These are phyloP conservation scores for Philonicus albiceps DNA, from an alignment of 2,888 invertebrate genomes.

Conservation along the genomic window DNA sequence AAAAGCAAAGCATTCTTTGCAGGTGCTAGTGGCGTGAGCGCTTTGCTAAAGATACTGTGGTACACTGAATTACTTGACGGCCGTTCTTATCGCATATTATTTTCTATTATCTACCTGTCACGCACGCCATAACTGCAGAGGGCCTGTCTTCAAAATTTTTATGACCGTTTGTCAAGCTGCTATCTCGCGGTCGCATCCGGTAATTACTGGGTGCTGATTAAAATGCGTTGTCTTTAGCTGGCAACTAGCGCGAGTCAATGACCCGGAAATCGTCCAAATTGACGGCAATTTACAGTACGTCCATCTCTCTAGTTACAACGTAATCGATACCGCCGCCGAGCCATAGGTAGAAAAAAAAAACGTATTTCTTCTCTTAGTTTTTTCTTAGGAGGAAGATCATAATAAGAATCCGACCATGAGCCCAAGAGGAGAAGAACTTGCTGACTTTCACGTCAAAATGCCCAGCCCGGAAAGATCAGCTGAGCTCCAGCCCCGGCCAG, in stretches of 20 bases:
- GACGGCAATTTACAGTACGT: conserved; percentile 49
- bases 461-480: not conserved
- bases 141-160: conserved; percentile 34
- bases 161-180: conserved; percentile 30
- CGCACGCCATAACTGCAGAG: conserved; percentile 15
- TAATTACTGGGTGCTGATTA: conserved; percentile 63
- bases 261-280: conserved; percentile 62
- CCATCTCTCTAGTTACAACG: conserved; percentile 7
- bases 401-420: not conserved
- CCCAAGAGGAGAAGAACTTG: not conserved
- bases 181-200: conserved; percentile 56
- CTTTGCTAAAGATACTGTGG: not conserved
- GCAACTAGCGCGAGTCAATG: conserved; percentile 56
- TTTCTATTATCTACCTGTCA: conserved; percentile 39
- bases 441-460: conserved; percentile 27
- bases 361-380: not conserved
- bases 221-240: conserved; percentile 57
- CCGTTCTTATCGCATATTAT: not conserved
- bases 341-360: not conserved
- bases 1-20: not conserved
- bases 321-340: conserved; percentile 28
- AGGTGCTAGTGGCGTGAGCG: not conserved
- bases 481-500: not conserved
- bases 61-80: not conserved
- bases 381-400: not conserved